phyloP scores from a whole-genome alignment of 2,113 vertebrate species.

The Rutilus rutilus region DNA sequence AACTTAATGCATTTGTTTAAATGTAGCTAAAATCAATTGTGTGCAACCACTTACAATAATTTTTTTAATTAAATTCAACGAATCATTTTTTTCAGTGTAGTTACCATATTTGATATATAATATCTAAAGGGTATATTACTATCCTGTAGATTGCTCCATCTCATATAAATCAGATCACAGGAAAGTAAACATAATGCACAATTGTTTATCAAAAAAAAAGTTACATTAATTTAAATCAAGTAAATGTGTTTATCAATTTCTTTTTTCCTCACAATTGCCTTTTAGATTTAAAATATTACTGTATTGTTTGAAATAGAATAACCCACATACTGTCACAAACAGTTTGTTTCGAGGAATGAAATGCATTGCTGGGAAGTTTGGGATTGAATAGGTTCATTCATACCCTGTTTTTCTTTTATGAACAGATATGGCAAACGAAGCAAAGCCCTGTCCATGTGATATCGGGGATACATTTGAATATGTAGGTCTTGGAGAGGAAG shows the following conservation, averaged over 20 bases:
- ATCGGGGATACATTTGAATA: slow-evolving; percentile 83
- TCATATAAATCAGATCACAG: neutral
- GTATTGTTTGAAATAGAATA: neutral
- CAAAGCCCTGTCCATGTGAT: slow-evolving; percentile 83
- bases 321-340: neutral
- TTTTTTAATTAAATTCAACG: too few relatives aligned
- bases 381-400: neutral
- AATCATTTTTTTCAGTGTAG: too few relatives aligned
- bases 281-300: neutral
- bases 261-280: neutral
- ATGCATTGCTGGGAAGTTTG: neutral
- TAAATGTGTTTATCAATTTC: neutral
- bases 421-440: slow-evolving; percentile 85
- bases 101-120: neutral
- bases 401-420: neutral
- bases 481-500: slow-evolving; percentile 81
- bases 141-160: neutral
- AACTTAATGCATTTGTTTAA: too few relatives aligned
- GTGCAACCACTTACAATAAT: too few relatives aligned
- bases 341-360: neutral
- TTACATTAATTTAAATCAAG: neutral
- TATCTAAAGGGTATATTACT: neutral
- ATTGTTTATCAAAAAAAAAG: neutral
- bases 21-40: too few relatives aligned
- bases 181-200: neutral